Conservation (phyloP, 2,797 vertebrate genomes). For the Danio kyathit region DNA sequence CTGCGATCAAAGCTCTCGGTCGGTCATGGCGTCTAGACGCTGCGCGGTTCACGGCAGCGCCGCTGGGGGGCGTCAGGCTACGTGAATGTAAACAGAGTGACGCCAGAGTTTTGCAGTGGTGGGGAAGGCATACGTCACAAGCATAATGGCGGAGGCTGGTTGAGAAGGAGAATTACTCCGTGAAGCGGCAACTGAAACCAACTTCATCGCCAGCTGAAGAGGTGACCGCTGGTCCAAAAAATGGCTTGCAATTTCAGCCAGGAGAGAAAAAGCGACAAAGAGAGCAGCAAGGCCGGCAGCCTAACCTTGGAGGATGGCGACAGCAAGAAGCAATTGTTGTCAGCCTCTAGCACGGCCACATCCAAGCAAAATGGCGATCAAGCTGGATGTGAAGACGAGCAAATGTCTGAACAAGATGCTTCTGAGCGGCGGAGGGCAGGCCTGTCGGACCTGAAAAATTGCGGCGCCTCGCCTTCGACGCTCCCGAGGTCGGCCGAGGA, state of each 20-base stretch:
- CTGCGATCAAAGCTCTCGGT: neutral
- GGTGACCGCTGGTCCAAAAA: conserved; percentile 73
- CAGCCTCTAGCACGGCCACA: conserved; percentile 81
- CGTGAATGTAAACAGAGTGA: conserved; percentile 80
- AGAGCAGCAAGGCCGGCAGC: conserved; percentile 65
- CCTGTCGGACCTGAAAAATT: conserved; percentile 72
- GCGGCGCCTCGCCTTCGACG: conserved; percentile 70
- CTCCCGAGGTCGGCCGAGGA: conserved; percentile 74
- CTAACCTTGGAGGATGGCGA: conserved; percentile 70
- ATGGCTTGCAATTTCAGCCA: conserved; percentile 81
- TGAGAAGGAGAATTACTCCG: conserved; percentile 79
- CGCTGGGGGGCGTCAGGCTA: conserved; percentile 73
- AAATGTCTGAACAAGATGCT: conserved; percentile 81
- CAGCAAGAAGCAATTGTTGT: conserved; percentile 73
- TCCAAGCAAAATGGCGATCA: conserved; percentile 88
- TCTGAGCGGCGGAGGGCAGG: conserved; percentile 76
- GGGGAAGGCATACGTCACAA: conserved; percentile 85
- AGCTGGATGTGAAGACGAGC: conserved; percentile 82
- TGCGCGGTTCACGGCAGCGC: conserved; percentile 33
- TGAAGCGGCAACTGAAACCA: conserved; percentile 76
- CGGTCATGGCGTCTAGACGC: conserved; percentile 15
- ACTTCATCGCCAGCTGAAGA: conserved; percentile 69
- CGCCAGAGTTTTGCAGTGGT: conserved; percentile 82
- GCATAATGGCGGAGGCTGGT: conserved; percentile 87
- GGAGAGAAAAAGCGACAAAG: conserved; percentile 74